A percentile compares a stretch with the other conserved stretches of the same genome.
These are phyloP conservation scores for Cladorhizidae sp. DNA, from an alignment of 37 sponge, comb jelly and placozoan species.

Conservation along the genomic window DNA sequence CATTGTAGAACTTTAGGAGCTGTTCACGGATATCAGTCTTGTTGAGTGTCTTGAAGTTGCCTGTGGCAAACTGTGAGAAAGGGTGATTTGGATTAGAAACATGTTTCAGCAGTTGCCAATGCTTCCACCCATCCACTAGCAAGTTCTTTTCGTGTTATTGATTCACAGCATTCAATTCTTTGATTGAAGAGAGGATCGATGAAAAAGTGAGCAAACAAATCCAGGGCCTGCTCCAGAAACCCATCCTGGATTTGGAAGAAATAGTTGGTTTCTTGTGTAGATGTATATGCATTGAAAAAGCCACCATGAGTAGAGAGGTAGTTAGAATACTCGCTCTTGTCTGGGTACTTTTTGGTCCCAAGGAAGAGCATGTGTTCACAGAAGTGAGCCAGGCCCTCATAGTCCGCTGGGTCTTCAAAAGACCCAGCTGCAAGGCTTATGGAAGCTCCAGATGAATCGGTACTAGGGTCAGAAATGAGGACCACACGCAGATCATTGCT, in stretches of 20 bases:
- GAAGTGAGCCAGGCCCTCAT: conserved; percentile 91
- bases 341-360: conserved; percentile 88
- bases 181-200: conserved; percentile 76
- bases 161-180: conserved; percentile 90
- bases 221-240: conserved; percentile 73
- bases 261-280: conserved; percentile 89
- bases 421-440: conserved; percentile 85
- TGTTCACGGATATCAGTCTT: conserved; percentile 20
- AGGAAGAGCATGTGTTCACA: conserved; percentile 98
- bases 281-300: conserved; percentile 89
- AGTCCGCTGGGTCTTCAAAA: conserved; percentile 66
- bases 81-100: conserved; percentile 69
- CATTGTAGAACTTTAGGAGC: conserved; percentile 50
- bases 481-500: conserved; percentile 73
- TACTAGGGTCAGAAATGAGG: conserved; percentile 79
- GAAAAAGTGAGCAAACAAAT: conserved; percentile 91
- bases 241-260: conserved; percentile 66
- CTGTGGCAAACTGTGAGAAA: conserved; percentile 68
- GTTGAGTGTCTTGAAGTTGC: conserved; percentile 69
- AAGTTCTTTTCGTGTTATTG: conserved; percentile 83
- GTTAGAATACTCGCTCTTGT: conserved; percentile 59
- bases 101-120: conserved; percentile 77
- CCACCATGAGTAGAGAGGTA: conserved; percentile 87
- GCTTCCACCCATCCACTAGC: conserved; percentile 57
- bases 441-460: conserved; percentile 73